Percentiles rank a stretch among this genome's conserved stretches.
phyloP scores from a whole-genome alignment of 2,797 vertebrate species.

The Cheirogaleus major region DNA sequence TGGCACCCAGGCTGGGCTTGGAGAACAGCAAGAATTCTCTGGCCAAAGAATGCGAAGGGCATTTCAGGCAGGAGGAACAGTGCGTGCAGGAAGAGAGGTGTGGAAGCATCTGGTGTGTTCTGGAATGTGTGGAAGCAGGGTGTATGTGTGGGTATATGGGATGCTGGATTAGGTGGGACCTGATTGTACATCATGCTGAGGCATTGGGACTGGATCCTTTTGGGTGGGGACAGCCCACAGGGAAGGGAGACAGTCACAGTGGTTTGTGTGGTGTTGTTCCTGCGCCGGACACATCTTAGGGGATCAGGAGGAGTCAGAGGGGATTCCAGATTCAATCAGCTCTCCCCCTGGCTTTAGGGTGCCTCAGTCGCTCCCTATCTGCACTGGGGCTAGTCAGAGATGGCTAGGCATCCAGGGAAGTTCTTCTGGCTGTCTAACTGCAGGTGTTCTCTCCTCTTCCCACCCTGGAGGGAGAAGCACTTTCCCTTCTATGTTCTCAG shows the following conservation, averaged over 20 bases:
- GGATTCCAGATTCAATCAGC: not conserved
- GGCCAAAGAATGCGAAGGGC: not conserved
- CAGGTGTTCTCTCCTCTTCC: not conserved
- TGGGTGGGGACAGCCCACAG: not conserved
- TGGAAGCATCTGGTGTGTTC: constrained; percentile 41
- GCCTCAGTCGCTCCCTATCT: not conserved
- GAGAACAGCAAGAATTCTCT: not conserved
- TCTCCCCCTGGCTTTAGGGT: not conserved
- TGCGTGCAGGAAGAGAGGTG: not conserved
- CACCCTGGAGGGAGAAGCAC: not conserved
- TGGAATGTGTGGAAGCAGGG: not conserved
- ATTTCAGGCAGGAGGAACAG: constrained; percentile 4
- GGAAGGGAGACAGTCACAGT: not conserved
- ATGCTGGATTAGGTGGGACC: not conserved
- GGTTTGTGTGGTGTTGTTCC: too few relatives aligned
- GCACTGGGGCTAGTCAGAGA: not conserved
- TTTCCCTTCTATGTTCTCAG: not conserved
- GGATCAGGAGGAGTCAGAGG: not conserved
- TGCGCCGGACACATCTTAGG: not conserved
- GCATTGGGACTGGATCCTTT: not conserved
- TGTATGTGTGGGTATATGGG: not conserved
- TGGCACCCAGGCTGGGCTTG: not conserved
- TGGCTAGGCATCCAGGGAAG: not conserved
- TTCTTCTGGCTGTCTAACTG: not conserved
- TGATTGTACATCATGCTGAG: not conserved